Percentiles rank a stretch among this genome's conserved stretches.
These are phyloP conservation scores for Andinoacara biseriatus DNA, from an alignment of 2,113 vertebrate species.

Conservation along the genomic window DNA sequence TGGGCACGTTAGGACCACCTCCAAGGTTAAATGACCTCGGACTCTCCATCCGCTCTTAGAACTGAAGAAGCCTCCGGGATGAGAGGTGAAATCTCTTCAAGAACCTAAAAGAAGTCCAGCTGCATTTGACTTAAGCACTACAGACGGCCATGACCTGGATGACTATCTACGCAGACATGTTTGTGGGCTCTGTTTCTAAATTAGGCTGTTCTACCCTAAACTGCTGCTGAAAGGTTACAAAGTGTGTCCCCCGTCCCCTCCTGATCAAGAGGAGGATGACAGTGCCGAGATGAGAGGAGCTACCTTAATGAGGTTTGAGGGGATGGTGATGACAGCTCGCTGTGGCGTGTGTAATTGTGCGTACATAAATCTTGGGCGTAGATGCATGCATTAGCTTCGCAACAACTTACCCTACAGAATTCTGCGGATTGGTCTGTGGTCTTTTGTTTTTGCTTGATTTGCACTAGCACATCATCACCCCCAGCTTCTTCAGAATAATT, in stretches of 20 bases:
- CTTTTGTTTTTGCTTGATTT: slow-evolving; percentile 1
- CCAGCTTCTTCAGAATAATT: slow-evolving; percentile 49
- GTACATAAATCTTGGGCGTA: slow-evolving; percentile 32
- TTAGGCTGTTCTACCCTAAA: neutral
- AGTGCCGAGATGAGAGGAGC: slow-evolving; percentile 39
- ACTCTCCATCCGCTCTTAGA: neutral
- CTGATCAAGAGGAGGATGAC: slow-evolving; percentile 2
- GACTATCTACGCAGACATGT: neutral
- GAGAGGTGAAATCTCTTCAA: neutral
- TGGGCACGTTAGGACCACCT: neutral
- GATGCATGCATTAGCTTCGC: slow-evolving; percentile 34
- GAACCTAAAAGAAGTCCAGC: neutral
- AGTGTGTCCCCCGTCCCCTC: neutral
- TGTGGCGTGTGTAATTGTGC: slow-evolving; percentile 53
- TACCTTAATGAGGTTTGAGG: slow-evolving; percentile 58
- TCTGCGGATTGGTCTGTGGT: slow-evolving; percentile 7
- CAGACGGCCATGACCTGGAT: rapidly evolving
- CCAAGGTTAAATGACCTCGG: neutral
- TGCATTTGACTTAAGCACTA: neutral
- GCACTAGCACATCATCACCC: slow-evolving; percentile 38
- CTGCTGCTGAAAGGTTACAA: slow-evolving; percentile 20
- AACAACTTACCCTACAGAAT: slow-evolving; percentile 41
- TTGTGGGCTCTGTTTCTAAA: neutral
- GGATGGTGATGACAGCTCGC: slow-evolving; percentile 42
- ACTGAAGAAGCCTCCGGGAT: neutral